Conservation (phyloP, 2,797 vertebrate species). For the Protonibea diacanthus region DNA sequence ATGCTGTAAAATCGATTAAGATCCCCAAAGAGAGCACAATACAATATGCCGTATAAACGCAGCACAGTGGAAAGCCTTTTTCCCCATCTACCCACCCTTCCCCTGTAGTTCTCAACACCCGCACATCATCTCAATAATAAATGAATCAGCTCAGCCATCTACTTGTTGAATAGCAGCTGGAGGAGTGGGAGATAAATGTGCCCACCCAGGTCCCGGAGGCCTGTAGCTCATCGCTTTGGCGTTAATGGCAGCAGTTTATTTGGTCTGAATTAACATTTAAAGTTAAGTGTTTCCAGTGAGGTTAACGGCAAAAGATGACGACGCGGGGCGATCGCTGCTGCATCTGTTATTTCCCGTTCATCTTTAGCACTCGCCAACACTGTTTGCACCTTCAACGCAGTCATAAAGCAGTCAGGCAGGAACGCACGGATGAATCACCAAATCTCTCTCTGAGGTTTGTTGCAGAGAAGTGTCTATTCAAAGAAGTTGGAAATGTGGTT, state of each 20-base stretch:
- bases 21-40: conserved; percentile 44
- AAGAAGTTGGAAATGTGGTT: too few relatives aligned
- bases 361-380: not conserved
- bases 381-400: not conserved
- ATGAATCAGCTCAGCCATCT: conserved; percentile 14
- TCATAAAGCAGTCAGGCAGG: not conserved
- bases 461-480: not conserved
- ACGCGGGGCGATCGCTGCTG: not conserved
- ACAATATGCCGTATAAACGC: conserved; percentile 19
- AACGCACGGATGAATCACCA: not conserved
- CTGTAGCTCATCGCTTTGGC: not conserved
- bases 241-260: conserved; percentile 21
- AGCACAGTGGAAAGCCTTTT: conserved; percentile 9
- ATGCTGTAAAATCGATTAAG: conserved; percentile 55
- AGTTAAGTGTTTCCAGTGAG: not conserved
- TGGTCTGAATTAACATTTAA: conserved; percentile 10
- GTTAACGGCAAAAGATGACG: not conserved
- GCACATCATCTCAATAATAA: conserved; percentile 27
- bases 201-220: conserved; percentile 12
- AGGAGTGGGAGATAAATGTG: not conserved
- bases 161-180: conserved; percentile 28
- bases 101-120: conserved; percentile 18
- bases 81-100: not conserved
- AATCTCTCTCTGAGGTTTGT: not conserved
- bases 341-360: not conserved